phyloP scores from a whole-genome alignment of 1,140 invertebrate genomes.

The Drosophila punjabiensis region DNA sequence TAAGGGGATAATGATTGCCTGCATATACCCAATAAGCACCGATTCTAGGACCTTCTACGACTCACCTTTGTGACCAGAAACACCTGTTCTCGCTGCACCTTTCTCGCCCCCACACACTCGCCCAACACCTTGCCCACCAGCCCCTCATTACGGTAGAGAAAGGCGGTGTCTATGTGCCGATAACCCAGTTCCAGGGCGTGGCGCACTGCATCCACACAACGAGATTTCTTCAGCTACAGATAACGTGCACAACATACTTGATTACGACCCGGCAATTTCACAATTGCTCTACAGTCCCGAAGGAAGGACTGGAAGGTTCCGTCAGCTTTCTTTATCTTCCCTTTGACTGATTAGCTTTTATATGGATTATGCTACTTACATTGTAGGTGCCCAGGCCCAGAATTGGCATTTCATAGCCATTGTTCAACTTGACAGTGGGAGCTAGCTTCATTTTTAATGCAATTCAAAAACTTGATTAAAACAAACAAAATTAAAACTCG shows the following conservation, averaged over 20 bases:
- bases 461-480: slow-evolving; percentile 1
- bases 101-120: slow-evolving; percentile 88
- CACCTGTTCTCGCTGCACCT: slow-evolving; percentile 88
- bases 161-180: slow-evolving; percentile 91
- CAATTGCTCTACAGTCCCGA: not conserved
- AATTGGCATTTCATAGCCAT: slow-evolving; percentile 87
- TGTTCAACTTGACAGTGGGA: slow-evolving; percentile 86
- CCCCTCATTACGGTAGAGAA: slow-evolving; percentile 89
- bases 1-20: slow-evolving; percentile 6
- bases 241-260: slow-evolving; percentile 24
- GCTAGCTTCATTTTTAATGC: slow-evolving; percentile 63
- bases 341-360: not conserved
- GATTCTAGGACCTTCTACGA: not conserved
- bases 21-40: not conserved
- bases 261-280: slow-evolving; percentile 14
- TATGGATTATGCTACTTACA: slow-evolving; percentile 77
- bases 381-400: slow-evolving; percentile 89
- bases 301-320: slow-evolving; percentile 25
- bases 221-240: slow-evolving; percentile 51
- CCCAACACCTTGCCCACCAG: slow-evolving; percentile 90
- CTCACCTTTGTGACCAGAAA: slow-evolving; percentile 89
- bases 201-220: slow-evolving; percentile 54
- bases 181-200: slow-evolving; percentile 90
- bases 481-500: not conserved
- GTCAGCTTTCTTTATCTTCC: not conserved